Evolutionary conservation across 2,888 invertebrate genomes (phyloP).

Genomic region (Phymatocera aterrima): DNA sequence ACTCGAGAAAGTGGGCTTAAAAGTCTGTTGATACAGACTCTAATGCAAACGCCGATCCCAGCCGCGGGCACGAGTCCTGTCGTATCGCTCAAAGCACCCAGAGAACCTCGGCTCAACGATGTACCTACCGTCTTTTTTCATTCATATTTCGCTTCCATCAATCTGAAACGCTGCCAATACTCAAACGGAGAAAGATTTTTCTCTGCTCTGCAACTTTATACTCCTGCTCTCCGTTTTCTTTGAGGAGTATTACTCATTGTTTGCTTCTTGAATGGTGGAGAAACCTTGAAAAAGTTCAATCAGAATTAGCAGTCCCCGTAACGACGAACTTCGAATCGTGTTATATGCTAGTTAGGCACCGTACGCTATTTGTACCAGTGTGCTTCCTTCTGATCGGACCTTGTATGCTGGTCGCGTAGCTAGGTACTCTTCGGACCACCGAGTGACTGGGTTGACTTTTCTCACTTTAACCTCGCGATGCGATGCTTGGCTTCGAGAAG

Average conservation of each 20-base stretch:
- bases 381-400: background rate
- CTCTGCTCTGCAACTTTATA: background rate
- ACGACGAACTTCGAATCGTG: conserved; percentile 27
- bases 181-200: background rate
- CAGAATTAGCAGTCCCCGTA: background rate
- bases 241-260: conserved; percentile 24
- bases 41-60: conserved; percentile 28
- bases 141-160: background rate
- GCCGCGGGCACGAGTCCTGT: conserved; percentile 25
- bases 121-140: background rate
- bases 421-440: conserved; percentile 53
- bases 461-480: conserved; percentile 74
- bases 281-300: background rate
- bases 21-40: conserved; percentile 72
- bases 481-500: conserved; percentile 71
- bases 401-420: conserved; percentile 23
- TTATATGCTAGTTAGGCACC: background rate
- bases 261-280: background rate
- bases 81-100: conserved; percentile 6
- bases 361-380: background rate
- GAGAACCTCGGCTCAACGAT: background rate
- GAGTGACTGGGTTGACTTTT: conserved; percentile 74
- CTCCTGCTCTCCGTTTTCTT: background rate
- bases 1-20: conserved; percentile 73
- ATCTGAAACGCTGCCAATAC: background rate